Conservation (phyloP, 2,113 vertebrate genomes). For the Catharus minimus region DNA sequence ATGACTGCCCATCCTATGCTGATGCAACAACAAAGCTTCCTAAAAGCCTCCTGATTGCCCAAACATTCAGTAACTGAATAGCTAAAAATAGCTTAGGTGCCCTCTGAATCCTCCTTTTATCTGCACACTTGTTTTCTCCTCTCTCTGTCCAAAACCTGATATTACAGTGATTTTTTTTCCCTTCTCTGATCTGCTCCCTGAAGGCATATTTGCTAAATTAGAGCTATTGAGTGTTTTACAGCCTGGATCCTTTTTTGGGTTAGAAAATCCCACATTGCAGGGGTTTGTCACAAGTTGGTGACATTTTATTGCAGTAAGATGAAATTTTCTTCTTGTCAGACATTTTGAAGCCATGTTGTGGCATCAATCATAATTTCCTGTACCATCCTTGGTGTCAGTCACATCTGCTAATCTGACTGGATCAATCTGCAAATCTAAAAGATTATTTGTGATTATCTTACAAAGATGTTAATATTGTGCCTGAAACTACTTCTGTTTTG, state of each 20-base stretch:
- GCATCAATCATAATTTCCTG: not conserved
- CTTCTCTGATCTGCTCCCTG: not conserved
- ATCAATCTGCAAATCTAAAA: not conserved
- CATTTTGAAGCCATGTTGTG: not conserved
- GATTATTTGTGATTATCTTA: not conserved
- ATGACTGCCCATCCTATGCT: not conserved
- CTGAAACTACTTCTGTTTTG: not conserved
- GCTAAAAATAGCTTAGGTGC: not conserved
- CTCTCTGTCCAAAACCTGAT: not conserved
- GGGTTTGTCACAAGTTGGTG: not conserved
- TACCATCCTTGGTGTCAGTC: not conserved
- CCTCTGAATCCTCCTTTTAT: not conserved
- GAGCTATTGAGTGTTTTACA: rapidly evolving
- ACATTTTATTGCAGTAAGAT: not conserved
- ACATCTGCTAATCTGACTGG: not conserved
- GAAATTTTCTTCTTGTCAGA: not conserved
- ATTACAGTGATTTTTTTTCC: not conserved
- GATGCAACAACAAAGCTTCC: not conserved
- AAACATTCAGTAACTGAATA: not conserved
- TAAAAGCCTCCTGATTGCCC: not conserved
- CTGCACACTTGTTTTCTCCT: not conserved
- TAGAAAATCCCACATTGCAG: not conserved
- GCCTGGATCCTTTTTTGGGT: not conserved
- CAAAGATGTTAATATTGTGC: not conserved
- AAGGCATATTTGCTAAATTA: not conserved